Percentiles rank a stretch among this genome's conserved stretches.
Conservation (phyloP, 2,113 vertebrate genomes). For the Aphyosemion australe region DNA sequence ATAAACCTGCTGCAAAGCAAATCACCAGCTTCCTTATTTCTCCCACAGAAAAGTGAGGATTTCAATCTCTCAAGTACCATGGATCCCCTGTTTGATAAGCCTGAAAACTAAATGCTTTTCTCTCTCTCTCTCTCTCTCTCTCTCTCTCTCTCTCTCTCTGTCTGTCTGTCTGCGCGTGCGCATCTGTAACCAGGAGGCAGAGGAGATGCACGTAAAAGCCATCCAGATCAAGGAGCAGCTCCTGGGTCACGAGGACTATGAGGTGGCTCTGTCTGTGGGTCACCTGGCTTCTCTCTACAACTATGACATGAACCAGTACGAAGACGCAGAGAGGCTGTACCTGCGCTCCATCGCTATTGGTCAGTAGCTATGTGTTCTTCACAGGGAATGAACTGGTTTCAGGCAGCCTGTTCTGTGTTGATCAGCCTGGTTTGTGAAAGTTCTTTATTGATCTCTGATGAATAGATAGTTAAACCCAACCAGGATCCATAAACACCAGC, state of each 20-base stretch:
- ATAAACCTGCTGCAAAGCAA: too few species aligned
- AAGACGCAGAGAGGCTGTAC: slow-evolving; percentile 97
- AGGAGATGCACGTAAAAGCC: slow-evolving; percentile 99
- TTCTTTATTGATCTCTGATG: too few species aligned
- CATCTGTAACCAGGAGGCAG: slow-evolving; percentile 87
- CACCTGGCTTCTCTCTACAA: slow-evolving; percentile 98
- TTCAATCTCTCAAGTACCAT: too few species aligned
- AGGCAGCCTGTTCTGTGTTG: too few species aligned
- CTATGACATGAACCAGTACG: slow-evolving; percentile 99
- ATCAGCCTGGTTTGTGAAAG: too few species aligned
- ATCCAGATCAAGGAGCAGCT: slow-evolving; percentile 99
- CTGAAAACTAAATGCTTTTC: not conserved
- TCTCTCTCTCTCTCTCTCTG: too few species aligned
- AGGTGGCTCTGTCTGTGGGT: slow-evolving; percentile 97
- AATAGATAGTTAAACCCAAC: too few species aligned
- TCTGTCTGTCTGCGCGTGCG: too few species aligned
- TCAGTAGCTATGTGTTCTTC: slow-evolving; percentile 53
- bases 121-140: too few species aligned
- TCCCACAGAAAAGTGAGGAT: too few species aligned
- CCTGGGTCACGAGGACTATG: slow-evolving; percentile 97
- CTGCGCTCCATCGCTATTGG: slow-evolving; percentile 97
- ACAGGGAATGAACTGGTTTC: not conserved
- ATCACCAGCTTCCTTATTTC: too few species aligned
- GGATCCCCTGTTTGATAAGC: not conserved
- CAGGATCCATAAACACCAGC: too few species aligned